Evolutionary conservation across 2,888 invertebrate species (phyloP).

Genomic region (Scelioninae gen. 2): DNA sequence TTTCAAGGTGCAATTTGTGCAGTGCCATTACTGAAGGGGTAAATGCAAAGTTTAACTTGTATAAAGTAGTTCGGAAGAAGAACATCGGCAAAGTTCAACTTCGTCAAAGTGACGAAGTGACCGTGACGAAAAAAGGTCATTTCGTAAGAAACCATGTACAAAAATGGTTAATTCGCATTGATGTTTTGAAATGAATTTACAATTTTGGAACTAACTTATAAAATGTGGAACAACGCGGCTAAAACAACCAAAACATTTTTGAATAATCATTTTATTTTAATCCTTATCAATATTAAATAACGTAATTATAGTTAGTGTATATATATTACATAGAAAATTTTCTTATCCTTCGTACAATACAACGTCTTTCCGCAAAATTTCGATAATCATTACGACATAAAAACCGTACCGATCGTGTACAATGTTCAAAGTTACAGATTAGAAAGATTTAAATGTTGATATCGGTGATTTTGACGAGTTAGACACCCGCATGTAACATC

Average conservation of each 20-base stretch:
- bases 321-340: conserved; percentile 74
- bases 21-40: neutral
- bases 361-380: conserved; percentile 61
- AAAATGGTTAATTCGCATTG: too few species aligned
- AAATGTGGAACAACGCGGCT: neutral
- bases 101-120: too few species aligned
- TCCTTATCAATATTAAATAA: conserved; percentile 74
- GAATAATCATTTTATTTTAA: conserved; percentile 74
- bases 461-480: conserved; percentile 52
- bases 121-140: too few species aligned
- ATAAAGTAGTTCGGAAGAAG: too few species aligned
- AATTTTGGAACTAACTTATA: neutral
- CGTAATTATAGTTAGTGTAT: conserved; percentile 73
- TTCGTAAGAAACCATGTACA: too few species aligned
- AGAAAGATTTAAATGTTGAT: conserved; percentile 64
- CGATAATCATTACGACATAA: conserved; percentile 55
- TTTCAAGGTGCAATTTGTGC: conserved; percentile 4
- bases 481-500: conserved; percentile 42
- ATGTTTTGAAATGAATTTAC: too few species aligned
- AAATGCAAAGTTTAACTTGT: too few species aligned
- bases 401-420: conserved; percentile 48
- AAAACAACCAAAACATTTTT: conserved; percentile 30
- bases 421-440: conserved; percentile 57
- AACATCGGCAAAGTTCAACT: too few species aligned
- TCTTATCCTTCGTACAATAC: conserved; percentile 61